phyloP scores from a whole-genome alignment of 1,140 invertebrate genomes.

The Meloidogyne hapla region DNA sequence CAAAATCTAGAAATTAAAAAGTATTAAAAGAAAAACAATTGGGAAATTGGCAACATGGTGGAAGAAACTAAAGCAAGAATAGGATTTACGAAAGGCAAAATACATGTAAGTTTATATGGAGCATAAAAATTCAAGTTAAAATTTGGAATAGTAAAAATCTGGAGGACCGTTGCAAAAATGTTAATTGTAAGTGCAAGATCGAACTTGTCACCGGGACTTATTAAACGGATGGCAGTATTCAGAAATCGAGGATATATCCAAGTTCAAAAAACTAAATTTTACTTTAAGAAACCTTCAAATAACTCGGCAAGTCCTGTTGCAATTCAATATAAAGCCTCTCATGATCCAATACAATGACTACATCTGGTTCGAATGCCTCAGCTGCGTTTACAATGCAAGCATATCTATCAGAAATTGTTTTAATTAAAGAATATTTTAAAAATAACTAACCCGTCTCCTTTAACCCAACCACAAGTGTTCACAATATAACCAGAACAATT shows the following conservation, averaged over 20 bases:
- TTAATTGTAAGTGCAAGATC: too few species aligned
- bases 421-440: background rate
- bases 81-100: too few species aligned
- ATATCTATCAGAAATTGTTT: conserved; percentile 63
- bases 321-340: conserved; percentile 47
- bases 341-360: conserved; percentile 92
- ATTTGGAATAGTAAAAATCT: too few species aligned
- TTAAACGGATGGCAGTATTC: too few species aligned
- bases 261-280: background rate
- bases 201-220: too few species aligned
- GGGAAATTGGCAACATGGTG: too few species aligned
- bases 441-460: conserved; percentile 78
- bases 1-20: conserved; percentile 31
- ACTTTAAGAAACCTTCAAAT: conserved; percentile 38
- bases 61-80: too few species aligned
- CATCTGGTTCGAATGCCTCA: conserved; percentile 86
- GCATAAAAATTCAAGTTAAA: too few species aligned
- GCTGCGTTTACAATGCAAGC: conserved; percentile 74
- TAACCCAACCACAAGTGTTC: conserved; percentile 96
- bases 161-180: too few species aligned
- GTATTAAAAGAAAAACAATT: conserved; percentile 21
- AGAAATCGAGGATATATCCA: too few species aligned
- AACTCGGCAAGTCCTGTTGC: conserved; percentile 36
- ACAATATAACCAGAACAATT: conserved; percentile 84
- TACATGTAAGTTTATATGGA: too few species aligned